Base-by-base conservation (phyloP, 2,888 invertebrate species). In the Cheilosia impressa region DNA sequence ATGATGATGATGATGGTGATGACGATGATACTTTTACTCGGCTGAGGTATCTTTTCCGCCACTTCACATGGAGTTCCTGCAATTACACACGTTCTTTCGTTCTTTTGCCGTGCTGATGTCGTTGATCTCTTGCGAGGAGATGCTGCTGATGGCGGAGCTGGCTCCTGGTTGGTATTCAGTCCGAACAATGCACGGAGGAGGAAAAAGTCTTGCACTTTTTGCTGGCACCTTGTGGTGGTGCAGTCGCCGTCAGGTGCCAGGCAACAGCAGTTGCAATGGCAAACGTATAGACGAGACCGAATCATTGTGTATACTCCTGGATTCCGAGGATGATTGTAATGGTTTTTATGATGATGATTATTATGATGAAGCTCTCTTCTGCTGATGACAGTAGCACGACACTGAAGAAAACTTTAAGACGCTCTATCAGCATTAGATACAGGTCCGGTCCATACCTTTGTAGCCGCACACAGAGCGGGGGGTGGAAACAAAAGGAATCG, bases 51-150 rank as follows among this genome's bases (percentile, higher is more conserved):
- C 55, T 75, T 58, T 73, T 43, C 17, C 38, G 38, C 50, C 58
- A 60, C 45, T 73, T 73, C 62, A 31, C 41, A 43, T 79, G 55
- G 55, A 79, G 78, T 83, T 83, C 78, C 78, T 83, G 83, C 83
- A 83, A 83, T 83, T 78, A 83, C 78, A 83, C 83, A 78, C 73
- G 83, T 78, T 66, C 76, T 45, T 60, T 15, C 73, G 83, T 78
- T 66, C 76, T 45, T 60, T 15, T 77, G 72, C 72, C 47, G 13
- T 69, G 55, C 62, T 69, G 68, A 72, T 73, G 83, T 83, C 83
- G 83, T 83, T 83, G 83, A 83, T 83, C 83, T 62, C 83, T 63
- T 57, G 78, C 78, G 68, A 62, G 50, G 24, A 65, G 76, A 71
- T 60, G 71, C 65, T 58, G 68, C 57, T 53, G 43, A 58, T 43